These are phyloP conservation scores for Calycopis cecrops DNA, from an alignment of 1,140 invertebrate species.

Conservation along the genomic window DNA sequence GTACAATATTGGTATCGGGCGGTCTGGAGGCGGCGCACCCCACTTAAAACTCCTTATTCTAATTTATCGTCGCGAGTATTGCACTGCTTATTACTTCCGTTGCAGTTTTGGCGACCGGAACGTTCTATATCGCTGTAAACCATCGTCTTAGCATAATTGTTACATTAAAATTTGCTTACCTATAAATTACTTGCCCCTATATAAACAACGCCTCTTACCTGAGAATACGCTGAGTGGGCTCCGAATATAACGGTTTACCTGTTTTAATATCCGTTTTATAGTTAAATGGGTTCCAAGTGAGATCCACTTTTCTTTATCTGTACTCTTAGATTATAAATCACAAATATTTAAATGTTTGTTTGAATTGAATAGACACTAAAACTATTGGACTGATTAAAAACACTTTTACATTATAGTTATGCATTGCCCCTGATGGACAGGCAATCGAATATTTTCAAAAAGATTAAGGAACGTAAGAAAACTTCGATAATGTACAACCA, in stretches of 20 bases:
- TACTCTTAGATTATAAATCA: too few relatives aligned
- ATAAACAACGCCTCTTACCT: slow-evolving; percentile 6
- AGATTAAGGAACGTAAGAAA: too few relatives aligned
- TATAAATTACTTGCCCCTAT: slow-evolving; percentile 45
- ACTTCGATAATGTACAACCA: too few relatives aligned
- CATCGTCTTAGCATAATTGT: slow-evolving; percentile 66
- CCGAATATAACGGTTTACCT: background rate
- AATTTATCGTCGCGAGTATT: slow-evolving; percentile 63
- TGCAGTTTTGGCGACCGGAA: slow-evolving; percentile 61
- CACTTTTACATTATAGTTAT: too few relatives aligned
- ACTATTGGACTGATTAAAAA: too few relatives aligned
- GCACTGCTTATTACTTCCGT: slow-evolving; percentile 65
- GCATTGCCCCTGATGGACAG: too few relatives aligned
- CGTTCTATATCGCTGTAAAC: slow-evolving; percentile 66
- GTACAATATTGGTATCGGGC: slow-evolving; percentile 24
- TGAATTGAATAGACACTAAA: too few relatives aligned
- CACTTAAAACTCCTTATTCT: slow-evolving; percentile 66
- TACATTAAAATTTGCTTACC: slow-evolving; percentile 61
- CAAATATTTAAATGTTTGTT: too few relatives aligned
- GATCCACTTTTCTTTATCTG: too few relatives aligned
- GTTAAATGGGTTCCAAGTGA: too few relatives aligned
- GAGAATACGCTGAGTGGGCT: background rate
- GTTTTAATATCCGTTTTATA: too few relatives aligned
- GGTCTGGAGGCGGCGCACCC: slow-evolving; percentile 23
- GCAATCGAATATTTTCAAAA: too few relatives aligned